Percentiles rank a stretch among this genome's conserved stretches.
Evolutionary conservation across 2,797 vertebrate species (phyloP).

Genomic region (Pangasius mekongensis): DNA sequence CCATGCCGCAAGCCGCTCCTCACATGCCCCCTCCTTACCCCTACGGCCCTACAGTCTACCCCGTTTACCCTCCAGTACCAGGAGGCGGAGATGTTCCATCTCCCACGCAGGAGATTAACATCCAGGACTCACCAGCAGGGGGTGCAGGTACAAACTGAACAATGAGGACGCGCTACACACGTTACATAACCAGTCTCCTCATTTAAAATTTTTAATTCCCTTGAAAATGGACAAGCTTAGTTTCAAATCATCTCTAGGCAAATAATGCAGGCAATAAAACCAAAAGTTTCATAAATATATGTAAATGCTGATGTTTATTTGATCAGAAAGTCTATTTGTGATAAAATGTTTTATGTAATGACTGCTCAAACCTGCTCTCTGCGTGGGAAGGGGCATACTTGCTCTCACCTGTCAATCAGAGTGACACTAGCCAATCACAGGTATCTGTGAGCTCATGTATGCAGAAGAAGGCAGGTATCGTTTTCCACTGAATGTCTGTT

Average conservation of each 20-base stretch:
- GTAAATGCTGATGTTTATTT: not conserved
- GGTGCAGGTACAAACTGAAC: not conserved
- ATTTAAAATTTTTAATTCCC: not conserved
- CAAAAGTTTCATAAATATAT: not conserved
- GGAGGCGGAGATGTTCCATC: not conserved
- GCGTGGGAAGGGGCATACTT: not conserved
- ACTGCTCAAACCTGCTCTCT: not conserved
- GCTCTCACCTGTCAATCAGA: not conserved
- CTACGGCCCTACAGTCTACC: slow-evolving; percentile 18
- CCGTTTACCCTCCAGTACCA: slow-evolving; percentile 3
- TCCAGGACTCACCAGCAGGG: not conserved
- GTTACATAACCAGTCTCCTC: not conserved
- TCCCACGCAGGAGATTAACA: not conserved
- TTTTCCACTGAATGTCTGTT: not conserved
- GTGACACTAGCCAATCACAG: not conserved
- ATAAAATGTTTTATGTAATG: not conserved
- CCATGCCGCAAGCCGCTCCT: slow-evolving; percentile 24
- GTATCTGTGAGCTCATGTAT: not conserved
- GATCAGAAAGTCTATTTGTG: not conserved
- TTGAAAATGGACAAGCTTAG: not conserved
- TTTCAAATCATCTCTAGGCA: not conserved
- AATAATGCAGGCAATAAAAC: too few relatives aligned
- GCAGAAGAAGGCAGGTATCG: too few relatives aligned
- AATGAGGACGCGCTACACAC: not conserved
- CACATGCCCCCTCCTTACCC: slow-evolving; percentile 52